phyloP scores from a whole-genome alignment of 2,797 vertebrate species.

The Poeciliopsis presidionis region DNA sequence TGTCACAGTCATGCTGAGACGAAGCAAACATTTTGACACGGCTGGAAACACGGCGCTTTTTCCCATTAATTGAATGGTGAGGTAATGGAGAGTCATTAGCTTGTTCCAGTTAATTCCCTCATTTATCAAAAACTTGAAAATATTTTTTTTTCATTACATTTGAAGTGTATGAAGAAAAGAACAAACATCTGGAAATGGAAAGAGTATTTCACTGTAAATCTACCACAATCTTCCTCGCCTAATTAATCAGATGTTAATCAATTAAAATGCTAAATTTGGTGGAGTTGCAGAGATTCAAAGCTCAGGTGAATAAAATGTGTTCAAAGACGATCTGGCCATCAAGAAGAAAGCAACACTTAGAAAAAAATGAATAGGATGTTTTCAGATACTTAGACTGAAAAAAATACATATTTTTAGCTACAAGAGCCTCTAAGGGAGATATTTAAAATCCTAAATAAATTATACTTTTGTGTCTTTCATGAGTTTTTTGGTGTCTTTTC shows the following conservation, averaged over 20 bases:
- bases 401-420: neutral
- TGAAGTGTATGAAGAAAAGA: neutral
- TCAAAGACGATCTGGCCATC: neutral
- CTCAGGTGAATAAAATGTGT: neutral
- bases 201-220: neutral
- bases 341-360: neutral
- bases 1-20: neutral
- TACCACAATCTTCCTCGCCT: neutral
- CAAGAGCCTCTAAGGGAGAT: neutral
- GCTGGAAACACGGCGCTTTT: neutral
- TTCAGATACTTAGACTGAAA: neutral
- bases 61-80: conserved; percentile 8
- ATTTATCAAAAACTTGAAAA: neutral
- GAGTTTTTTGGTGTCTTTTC: conserved; percentile 3
- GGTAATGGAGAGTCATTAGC: conserved; percentile 14
- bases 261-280: neutral
- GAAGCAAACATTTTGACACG: conserved; percentile 1
- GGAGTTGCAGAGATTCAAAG: neutral
- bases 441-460: conserved; percentile 4
- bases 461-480: neutral
- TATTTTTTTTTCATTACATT: neutral
- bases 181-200: neutral
- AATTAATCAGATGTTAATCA: neutral
- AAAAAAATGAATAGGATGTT: neutral
- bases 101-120: neutral